phyloP scores from a whole-genome alignment of 2,113 vertebrate species.

The Crocuta crocuta region DNA sequence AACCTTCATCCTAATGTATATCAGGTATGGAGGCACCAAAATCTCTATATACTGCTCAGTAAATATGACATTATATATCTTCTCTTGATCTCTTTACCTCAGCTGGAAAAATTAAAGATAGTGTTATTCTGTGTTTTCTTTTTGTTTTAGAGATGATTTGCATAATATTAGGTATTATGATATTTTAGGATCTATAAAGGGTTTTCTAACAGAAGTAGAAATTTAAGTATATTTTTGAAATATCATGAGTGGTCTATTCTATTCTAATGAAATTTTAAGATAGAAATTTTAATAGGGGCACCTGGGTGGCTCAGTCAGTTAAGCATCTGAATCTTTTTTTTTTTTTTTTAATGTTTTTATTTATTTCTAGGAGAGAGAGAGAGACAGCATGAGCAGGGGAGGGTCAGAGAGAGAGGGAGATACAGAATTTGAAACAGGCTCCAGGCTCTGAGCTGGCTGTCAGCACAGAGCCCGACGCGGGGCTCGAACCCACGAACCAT shows the following conservation, averaged over 20 bases:
- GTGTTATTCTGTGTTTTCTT: neutral
- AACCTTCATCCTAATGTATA: neutral
- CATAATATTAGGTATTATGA: neutral
- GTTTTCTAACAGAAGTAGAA: neutral
- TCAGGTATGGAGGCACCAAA: neutral
- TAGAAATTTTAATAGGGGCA: too few species aligned
- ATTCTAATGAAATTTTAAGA: neutral
- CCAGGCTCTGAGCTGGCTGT: too few species aligned
- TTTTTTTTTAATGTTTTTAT: too few species aligned
- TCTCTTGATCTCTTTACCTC: neutral
- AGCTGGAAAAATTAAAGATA: neutral
- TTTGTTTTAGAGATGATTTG: neutral
- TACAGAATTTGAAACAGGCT: too few species aligned
- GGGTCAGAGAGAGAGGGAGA: too few species aligned
- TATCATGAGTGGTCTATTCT: neutral
- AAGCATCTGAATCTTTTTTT: too few species aligned
- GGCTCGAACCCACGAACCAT: too few species aligned
- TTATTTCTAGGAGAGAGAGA: too few species aligned
- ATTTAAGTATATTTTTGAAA: slow-evolving; percentile 13
- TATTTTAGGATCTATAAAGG: neutral
- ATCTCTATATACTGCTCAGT: neutral
- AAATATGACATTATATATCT: neutral
- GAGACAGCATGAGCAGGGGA: too few species aligned
- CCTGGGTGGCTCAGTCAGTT: too few species aligned
- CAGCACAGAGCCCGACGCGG: too few species aligned